A percentile compares a stretch with the other conserved stretches of the same genome.
phyloP scores from a whole-genome alignment of 2,797 vertebrate species.

The Myoxocephalus aenaeus region DNA sequence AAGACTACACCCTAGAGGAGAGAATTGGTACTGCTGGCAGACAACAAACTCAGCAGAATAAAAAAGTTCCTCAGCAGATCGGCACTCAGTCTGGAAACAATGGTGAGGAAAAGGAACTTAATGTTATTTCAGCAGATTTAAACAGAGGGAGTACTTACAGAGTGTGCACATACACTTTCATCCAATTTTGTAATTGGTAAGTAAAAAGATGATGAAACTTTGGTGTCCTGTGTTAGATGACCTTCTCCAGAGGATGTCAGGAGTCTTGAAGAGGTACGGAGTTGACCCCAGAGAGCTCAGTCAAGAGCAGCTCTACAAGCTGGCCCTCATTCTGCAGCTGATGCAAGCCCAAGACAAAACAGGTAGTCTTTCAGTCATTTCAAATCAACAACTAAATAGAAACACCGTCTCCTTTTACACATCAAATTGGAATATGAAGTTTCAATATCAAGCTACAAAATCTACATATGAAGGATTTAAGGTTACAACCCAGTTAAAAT shows the following conservation, averaged over 20 bases:
- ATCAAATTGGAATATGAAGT: background rate
- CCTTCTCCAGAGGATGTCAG: slow-evolving; percentile 85
- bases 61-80: slow-evolving; percentile 74
- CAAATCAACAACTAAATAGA: background rate
- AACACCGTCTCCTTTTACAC: background rate
- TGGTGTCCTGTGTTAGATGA: slow-evolving; percentile 74
- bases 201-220: background rate
- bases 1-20: slow-evolving; percentile 81
- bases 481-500: background rate
- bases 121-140: background rate
- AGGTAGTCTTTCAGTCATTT: slow-evolving; percentile 66
- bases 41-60: slow-evolving; percentile 62
- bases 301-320: slow-evolving; percentile 89
- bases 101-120: slow-evolving; percentile 65
- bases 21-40: slow-evolving; percentile 60
- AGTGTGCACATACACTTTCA: background rate
- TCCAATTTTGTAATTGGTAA: background rate
- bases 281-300: slow-evolving; percentile 89
- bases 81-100: slow-evolving; percentile 68
- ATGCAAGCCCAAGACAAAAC: slow-evolving; percentile 81
- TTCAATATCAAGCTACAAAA: background rate
- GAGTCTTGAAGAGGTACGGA: slow-evolving; percentile 85
- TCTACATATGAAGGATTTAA: background rate
- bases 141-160: background rate
- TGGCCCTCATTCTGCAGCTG: slow-evolving; percentile 87